phyloP scores from a whole-genome alignment of 2,888 invertebrate species.

The Napeogenes inachia region DNA sequence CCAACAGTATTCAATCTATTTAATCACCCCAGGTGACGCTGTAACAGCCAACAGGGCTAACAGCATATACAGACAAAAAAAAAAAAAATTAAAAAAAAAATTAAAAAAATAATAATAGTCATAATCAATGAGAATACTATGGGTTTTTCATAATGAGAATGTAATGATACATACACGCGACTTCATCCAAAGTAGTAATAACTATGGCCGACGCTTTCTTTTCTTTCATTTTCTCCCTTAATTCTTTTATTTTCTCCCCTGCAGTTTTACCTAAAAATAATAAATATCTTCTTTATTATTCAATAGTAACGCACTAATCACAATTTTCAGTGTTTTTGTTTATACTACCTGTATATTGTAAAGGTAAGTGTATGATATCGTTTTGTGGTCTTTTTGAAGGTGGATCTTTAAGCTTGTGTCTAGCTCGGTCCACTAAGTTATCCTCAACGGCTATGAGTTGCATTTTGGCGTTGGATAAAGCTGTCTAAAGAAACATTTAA shows the following conservation, averaged over 20 bases:
- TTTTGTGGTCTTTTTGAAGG: constrained; percentile 74
- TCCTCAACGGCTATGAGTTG: constrained; percentile 79
- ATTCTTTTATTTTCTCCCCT: constrained; percentile 80
- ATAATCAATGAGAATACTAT: no score
- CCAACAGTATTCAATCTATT: no score
- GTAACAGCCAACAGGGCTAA: no score
- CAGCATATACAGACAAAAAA: no score
- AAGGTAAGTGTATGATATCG: constrained; percentile 73
- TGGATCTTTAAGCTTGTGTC: constrained; percentile 70
- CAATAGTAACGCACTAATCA: no score
- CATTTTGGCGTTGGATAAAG: constrained; percentile 80
- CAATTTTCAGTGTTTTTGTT: no score
- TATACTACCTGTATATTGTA: constrained; percentile 77
- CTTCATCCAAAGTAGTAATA: constrained; percentile 88
- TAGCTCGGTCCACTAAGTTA: constrained; percentile 86
- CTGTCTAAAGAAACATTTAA: constrained; percentile 59
- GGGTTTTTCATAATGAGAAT: no score
- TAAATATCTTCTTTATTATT: not conserved
- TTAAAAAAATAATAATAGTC: no score
- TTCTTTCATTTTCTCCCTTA: constrained; percentile 82
- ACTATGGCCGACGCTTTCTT: constrained; percentile 81
- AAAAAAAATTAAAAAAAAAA: no score
- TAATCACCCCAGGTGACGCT: no score
- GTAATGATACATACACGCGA: constrained; percentile 82
- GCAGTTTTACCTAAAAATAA: constrained; percentile 75